Evolutionary conservation across 2,797 vertebrate species (phyloP), one percentile per base, ranked within the genome.

Genomic region (Picus viridis): DNA sequence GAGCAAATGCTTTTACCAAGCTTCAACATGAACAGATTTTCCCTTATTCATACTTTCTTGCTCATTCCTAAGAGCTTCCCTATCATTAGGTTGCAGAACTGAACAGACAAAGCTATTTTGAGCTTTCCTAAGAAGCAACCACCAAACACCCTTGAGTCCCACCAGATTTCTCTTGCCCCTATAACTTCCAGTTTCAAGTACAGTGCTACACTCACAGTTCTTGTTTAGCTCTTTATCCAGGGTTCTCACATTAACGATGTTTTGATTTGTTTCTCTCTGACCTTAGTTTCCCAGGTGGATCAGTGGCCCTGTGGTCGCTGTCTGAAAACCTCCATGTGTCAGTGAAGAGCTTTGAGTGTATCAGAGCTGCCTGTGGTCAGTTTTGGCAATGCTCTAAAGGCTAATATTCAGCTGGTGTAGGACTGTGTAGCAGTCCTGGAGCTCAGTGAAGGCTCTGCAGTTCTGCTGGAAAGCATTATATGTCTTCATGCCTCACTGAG

Each of bases 271-370:
- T 71, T 20, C 43, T 76, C n/a, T 32, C 34, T 30, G 39, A 61
- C 51, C 30, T 29, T 18, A 3, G 5, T 77, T 92, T 84, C 73
- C 63, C 71, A 86, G 36, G 13, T 56, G 56, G 76, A 64, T 61
- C 34, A n/a, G 36, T 2, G 5, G 12, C 39, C 0, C 0, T 14
- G 47, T 39, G 63, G 24, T 49, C 26, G 11, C 16, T 47, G 8
- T 18, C 68, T 0, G 0, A 72, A 83, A 74, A 8, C 10, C 24
- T 65, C 18, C 2, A 0, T 0, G 0, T 61, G 30, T 56, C 41
- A 43, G 41, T 12, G 75, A 77, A 70, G 68, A 92, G 58, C 57
- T 87, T 23, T 19, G 70, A 30, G 39, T 26, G n/a, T n/a, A 17
- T 29, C 2, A 1, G 26, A 72, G 80, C 32, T 91, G 85, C 24